phyloP scores from a whole-genome alignment of 2,888 invertebrate genomes.

The Timema podura region DNA sequence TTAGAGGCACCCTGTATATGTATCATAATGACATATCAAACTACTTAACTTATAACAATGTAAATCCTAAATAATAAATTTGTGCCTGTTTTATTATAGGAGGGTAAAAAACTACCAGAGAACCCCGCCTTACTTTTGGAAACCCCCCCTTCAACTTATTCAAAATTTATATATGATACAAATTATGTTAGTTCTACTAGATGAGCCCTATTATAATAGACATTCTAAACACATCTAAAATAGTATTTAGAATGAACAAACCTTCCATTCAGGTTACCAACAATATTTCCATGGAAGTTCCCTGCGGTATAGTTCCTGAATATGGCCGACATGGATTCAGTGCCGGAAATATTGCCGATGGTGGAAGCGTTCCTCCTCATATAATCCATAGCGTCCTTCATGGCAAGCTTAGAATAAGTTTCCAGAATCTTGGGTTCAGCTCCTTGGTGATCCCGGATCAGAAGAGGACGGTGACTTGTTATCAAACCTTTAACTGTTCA shows the following conservation, averaged over 20 bases:
- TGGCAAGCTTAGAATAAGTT: slow-evolving; percentile 88
- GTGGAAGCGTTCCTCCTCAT: slow-evolving; percentile 85
- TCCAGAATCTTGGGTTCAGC: slow-evolving; percentile 91
- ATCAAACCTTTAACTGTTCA: slow-evolving; percentile 88
- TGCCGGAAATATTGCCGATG: slow-evolving; percentile 80
- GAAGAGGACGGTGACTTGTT: slow-evolving; percentile 82
- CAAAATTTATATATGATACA: too few species aligned
- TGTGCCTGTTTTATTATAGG: too few species aligned
- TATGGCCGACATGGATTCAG: slow-evolving; percentile 87
- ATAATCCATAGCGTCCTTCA: slow-evolving; percentile 90
- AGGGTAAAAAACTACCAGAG: too few species aligned
- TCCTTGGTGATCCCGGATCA: slow-evolving; percentile 81
- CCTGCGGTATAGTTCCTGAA: slow-evolving; percentile 83
- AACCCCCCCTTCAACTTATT: too few species aligned
- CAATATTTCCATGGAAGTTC: slow-evolving; percentile 69
- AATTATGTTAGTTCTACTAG: too few species aligned
- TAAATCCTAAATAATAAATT: too few species aligned
- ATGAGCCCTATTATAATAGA: too few species aligned
- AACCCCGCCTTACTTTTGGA: too few species aligned
- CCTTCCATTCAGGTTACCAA: slow-evolving; percentile 24
- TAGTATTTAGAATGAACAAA: slow-evolving; percentile 1
- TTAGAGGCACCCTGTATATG: too few species aligned
- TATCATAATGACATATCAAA: too few species aligned
- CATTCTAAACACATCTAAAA: too few species aligned
- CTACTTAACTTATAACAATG: too few species aligned